Evolutionary conservation across 2,113 vertebrate species (phyloP).

Genomic region (Silurus meridionalis): DNA sequence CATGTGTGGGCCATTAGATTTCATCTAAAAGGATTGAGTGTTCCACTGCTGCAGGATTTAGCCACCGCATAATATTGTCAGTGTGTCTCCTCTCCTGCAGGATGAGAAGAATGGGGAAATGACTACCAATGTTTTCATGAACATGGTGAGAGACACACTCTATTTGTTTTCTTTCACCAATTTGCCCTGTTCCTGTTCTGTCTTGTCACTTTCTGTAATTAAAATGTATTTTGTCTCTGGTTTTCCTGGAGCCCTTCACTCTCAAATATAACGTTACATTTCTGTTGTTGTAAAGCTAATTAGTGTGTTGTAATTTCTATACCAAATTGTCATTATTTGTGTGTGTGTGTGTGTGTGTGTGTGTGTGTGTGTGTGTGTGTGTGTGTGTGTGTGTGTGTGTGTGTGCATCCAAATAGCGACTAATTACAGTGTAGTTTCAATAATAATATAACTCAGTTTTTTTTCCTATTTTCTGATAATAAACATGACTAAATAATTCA

Average conservation of each 20-base stretch:
- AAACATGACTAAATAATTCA: background rate
- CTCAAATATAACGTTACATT: background rate
- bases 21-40: constrained; percentile 35
- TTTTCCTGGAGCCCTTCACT: background rate
- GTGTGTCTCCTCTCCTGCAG: constrained; percentile 62
- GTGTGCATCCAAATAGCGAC: too few relatives aligned
- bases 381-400: too few relatives aligned
- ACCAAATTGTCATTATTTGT: background rate
- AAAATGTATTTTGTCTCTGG: constrained; percentile 52
- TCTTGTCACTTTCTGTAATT: constrained; percentile 62
- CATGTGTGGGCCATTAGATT: constrained; percentile 47
- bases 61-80: constrained; percentile 27
- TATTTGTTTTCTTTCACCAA: constrained; percentile 32
- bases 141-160: constrained; percentile 71
- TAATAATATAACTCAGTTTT: background rate
- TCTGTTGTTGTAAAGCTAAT: constrained; percentile 6
- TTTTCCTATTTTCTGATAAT: background rate
- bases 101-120: constrained; percentile 86
- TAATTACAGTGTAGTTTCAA: background rate
- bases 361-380: background rate
- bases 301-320: background rate
- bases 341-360: constrained; percentile 7
- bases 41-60: constrained; percentile 29
- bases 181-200: constrained; percentile 6
- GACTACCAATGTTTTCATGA: constrained; percentile 87